Evolutionary conservation across 1,140 invertebrate species (phyloP).

Genomic region (Chlorops oryzae): DNA sequence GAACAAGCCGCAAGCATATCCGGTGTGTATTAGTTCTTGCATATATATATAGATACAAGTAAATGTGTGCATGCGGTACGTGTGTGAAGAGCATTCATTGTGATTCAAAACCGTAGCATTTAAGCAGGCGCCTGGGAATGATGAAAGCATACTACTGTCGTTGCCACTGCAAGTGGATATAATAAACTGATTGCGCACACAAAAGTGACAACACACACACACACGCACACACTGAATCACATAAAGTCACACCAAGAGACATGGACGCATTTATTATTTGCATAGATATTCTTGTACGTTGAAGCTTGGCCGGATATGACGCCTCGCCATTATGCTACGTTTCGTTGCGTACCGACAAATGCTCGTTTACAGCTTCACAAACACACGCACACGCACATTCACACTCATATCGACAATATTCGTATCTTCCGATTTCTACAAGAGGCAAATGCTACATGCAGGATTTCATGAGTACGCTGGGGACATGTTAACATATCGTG

Average conservation of each 20-base stretch:
- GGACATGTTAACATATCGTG: conserved; percentile 48
- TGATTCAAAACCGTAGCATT: not conserved
- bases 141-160: not conserved
- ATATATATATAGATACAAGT: not conserved
- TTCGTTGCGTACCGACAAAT: too few relatives aligned
- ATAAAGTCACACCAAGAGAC: not conserved
- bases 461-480: too few relatives aligned
- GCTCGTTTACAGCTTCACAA: too few relatives aligned
- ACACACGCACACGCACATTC: conserved; percentile 11
- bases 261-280: too few relatives aligned
- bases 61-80: not conserved
- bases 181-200: conserved; percentile 17
- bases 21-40: not conserved
- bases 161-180: conserved; percentile 5
- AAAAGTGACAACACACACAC: conserved; percentile 10
- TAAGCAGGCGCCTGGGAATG: not conserved
- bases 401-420: too few relatives aligned
- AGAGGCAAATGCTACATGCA: too few relatives aligned
- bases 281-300: too few relatives aligned
- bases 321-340: too few relatives aligned
- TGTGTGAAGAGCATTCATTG: too few relatives aligned
- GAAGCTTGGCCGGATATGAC: too few relatives aligned
- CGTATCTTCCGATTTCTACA: too few relatives aligned
- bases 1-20: conserved; percentile 44
- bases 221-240: not conserved